Base-by-base conservation (phyloP, 2,797 vertebrate species). In the Distichodus sexfasciatus region DNA sequence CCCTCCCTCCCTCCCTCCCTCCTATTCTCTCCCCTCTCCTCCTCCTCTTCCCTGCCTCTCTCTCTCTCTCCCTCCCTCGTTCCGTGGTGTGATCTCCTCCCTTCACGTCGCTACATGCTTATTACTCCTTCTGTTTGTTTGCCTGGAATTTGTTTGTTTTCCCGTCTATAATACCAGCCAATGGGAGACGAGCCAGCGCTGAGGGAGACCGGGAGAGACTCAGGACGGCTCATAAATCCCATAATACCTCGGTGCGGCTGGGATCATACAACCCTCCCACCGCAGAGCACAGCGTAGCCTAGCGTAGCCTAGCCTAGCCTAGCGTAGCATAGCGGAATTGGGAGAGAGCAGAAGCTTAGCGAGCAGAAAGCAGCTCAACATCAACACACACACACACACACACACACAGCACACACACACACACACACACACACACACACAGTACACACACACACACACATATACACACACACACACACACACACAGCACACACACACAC, bases 111-210 rank as follows among this genome's bases (percentile, higher is more conserved):
- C 70, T 84, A 85, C 84, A 86, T 85, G 85, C 81, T 88, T 88
- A 85, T 87, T 88, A 87, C 79, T 79, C 76, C 69, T 81, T 85
- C 68, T 75, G 79, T 87, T 87, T 86, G 85, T 88, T 90, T 88
- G 86, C 86, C 88, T 86, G 62, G 64, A 67, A 70, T 74, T 80
- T 71, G 67, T 76, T 70, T 62, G 57, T 72, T 75, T 73, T 51
- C 84, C 57, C 55, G 78, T 73, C 71, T 81, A 80, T 89, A 89
- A 90, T 88, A 89, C 83, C 65, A 82, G 82, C 82, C 83, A 81
- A 85, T 84, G 81, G 85, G 77, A 87, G 78, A 79, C 68, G 66
- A 61, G 80, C 79, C 83, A 86, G 75, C 21, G 1, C 59, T 76
- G 48, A 55, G 17, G 47, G 21, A 47, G 76, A 77, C 62, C 78